Evolutionary conservation across 92 coral and sea anemone genomes (phyloP), one percentile per base, ranked within the genome.

Genomic region (Palythoa heliodiscus): DNA sequence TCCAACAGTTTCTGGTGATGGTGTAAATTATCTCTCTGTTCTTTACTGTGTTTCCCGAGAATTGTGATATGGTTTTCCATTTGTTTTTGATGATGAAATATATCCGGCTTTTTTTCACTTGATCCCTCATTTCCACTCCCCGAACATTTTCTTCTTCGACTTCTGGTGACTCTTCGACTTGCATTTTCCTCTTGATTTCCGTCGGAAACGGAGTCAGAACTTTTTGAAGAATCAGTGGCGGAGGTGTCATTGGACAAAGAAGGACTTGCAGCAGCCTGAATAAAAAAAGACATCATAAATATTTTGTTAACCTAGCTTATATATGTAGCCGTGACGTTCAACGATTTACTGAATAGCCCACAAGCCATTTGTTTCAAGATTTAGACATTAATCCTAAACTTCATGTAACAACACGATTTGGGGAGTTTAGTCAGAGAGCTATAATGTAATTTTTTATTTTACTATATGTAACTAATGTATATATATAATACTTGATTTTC

Each of bases 1-100:
- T 91, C 75, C 66, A 94, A 87, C 29, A 92, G 78, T 72, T 90
- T 94, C 85, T 94, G 95, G 57, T 93, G 97, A 74, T 91, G 97
- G 43, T 93, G 91, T 24, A 94, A 83, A 73, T 90, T 86, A 24
- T 92, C 87, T 22, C 98, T 80, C 69, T 94, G 98, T 69, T 94
- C 92, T 68, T 90, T 93, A 83, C 98, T 94, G 89, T 94, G 98
- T 71, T 92, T 89, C 19, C 93, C 98, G 5, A 94, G 95, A 66
- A 92, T 29, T 6, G 89, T 81, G 73, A 94, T 94, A 70, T 94
- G 98, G 35, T 91, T 87, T 76, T 94, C 95, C 89, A 94, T 94
- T 79, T 90, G 80, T 38, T 89, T 77, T 75, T 94, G 98, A 70
- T 86, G 98, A 52, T 83, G 95, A 17, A 94, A 86, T 54, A 94